Conservation (phyloP, 2,797 vertebrate genomes). For the Squalus acanthias region DNA sequence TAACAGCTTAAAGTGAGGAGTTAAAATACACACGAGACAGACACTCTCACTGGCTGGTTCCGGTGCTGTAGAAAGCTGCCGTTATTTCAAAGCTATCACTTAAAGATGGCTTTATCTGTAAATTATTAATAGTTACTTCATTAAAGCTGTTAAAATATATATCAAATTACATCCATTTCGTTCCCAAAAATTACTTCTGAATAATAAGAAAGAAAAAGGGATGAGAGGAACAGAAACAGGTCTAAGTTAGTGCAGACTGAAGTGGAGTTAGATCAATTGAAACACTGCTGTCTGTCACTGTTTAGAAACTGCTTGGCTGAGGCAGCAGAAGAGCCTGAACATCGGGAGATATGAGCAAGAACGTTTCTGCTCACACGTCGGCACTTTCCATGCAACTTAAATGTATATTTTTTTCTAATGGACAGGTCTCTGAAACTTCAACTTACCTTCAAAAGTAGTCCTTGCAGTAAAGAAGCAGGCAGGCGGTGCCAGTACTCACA, state of each 20-base stretch:
- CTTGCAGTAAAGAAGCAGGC: not conserved
- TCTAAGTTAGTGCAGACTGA: not conserved
- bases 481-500: no score
- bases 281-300: not conserved
- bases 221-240: not conserved
- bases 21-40: not conserved
- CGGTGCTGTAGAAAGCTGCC: not conserved
- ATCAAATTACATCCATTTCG: not conserved
- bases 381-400: not conserved
- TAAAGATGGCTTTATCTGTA: not conserved
- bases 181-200: not conserved
- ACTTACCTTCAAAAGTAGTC: slow-evolving; percentile 4
- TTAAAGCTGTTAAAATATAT: not conserved
- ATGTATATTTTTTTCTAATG: not conserved
- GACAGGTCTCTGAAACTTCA: not conserved
- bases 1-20: not conserved
- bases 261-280: not conserved
- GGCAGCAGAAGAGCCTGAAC: not conserved
- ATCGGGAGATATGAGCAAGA: not conserved
- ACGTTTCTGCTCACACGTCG: not conserved
- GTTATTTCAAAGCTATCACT: not conserved
- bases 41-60: not conserved
- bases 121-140: not conserved
- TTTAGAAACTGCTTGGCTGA: not conserved
- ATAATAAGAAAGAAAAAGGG: not conserved